Evolutionary conservation across 2,888 invertebrate species (phyloP).

Genomic region (Byasa hedistus): DNA sequence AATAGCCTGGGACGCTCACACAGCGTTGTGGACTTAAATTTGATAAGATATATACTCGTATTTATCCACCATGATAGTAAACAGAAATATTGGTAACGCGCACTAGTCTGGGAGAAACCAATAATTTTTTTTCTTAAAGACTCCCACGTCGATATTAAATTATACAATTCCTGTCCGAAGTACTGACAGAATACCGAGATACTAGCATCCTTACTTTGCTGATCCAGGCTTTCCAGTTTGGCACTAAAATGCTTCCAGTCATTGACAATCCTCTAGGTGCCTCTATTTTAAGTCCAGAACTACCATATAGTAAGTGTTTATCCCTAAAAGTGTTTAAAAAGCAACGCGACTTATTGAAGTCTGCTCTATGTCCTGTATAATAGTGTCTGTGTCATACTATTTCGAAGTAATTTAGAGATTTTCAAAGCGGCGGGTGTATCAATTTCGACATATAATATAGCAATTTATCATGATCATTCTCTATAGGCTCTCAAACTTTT

Average conservation of each 20-base stretch:
- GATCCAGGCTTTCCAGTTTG: too few species aligned
- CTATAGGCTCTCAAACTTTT: slow-evolving; percentile 1
- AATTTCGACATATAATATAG: slow-evolving; percentile 3
- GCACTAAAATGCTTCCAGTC: too few species aligned
- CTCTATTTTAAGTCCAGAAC: too few species aligned
- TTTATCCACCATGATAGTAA: not conserved
- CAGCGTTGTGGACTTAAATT: slow-evolving; percentile 1
- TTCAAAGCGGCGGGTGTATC: not conserved
- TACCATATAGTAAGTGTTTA: too few species aligned
- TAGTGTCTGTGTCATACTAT: not conserved
- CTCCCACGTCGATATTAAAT: too few species aligned
- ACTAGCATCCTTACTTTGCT: too few species aligned
- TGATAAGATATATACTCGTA: not conserved
- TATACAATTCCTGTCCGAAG: too few species aligned
- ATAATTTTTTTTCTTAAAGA: too few species aligned
- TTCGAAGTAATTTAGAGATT: not conserved
- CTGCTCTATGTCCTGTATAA: not conserved
- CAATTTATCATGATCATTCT: slow-evolving; percentile 4
- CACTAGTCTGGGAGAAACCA: too few species aligned
- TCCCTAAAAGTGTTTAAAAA: not conserved
- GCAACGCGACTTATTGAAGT: not conserved
- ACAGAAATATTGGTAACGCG: too few species aligned
- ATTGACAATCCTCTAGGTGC: too few species aligned
- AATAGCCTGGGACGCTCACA: slow-evolving; percentile 4
- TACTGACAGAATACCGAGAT: too few species aligned